Base-by-base conservation (phyloP, 35 echinoderm and acorn worm genomes). In the Stichopus chloronotus region DNA sequence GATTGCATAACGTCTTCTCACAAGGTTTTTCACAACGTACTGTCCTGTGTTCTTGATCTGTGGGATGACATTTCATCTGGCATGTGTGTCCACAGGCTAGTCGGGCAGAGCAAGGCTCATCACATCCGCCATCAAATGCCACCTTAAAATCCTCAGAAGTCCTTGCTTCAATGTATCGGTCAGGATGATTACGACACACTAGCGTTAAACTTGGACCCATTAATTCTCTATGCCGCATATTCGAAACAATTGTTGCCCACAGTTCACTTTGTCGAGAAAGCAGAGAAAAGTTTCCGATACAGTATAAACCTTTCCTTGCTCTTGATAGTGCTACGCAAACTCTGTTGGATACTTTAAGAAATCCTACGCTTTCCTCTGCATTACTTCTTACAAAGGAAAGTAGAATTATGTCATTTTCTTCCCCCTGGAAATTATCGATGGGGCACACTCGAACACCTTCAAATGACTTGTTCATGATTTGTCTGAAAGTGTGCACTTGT, bases 401-500 rank as follows among this genome's bases (percentile, higher is more conserved):
- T 14, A 98, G 43, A 59, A 98, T 96, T 14, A 98, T 93, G 43
- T 98, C 94, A 87, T 98, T 98, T 68, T 98, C 96, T 89, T 96
- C 95, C 14, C 95, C 95, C 58, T 96, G 95, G 59, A 91, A 96
- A 56, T 96, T 96, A 87, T 96, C 95, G 5, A 96, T 78, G 5
- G 95, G 63, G 23, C 88, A 84, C 25, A 98, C 80, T 52, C 92
- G 74, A 71, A 98, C 93, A 74, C 91, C 94, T 8, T 96, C 76
- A 55, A 93, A 87, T 12, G 78, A 88, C 5, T 69, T 93, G 9
- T 92, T 79, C 85, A 90, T 94, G 4, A 83, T 81, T 57, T 82
- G 14, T 30, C 83, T 94, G 54, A 94, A 88, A 53, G 82, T 78
- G 17, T 56, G 81, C 9, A 94, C 63, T 69, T 94, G 93, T 21